Evolutionary conservation across 2,113 vertebrate genomes (phyloP).

Genomic region (Lanius ludovicianus): DNA sequence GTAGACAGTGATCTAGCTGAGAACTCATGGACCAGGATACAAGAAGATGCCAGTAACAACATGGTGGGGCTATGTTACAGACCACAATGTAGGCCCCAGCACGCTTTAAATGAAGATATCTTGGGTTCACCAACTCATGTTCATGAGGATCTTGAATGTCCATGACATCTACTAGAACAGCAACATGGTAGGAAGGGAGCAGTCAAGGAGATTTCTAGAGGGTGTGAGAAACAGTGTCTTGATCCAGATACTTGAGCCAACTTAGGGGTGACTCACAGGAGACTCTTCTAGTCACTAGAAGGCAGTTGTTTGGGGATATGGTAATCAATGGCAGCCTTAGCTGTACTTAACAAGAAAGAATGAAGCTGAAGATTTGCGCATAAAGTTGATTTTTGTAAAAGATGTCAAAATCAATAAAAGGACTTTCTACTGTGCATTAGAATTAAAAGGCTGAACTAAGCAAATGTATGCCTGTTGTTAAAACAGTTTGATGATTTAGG

Average conservation of each 20-base stretch:
- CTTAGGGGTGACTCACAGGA: rapidly evolving
- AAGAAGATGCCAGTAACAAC: neutral
- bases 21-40: neutral
- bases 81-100: neutral
- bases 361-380: neutral
- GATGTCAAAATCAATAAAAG: neutral
- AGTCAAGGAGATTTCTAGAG: neutral
- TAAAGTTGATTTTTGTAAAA: neutral
- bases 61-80: neutral
- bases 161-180: neutral
- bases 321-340: neutral
- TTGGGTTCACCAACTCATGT: neutral
- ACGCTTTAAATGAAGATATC: neutral
- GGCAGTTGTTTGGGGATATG: neutral
- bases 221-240: neutral
- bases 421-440: neutral
- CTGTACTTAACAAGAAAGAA: neutral
- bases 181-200: neutral
- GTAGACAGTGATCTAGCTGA: neutral
- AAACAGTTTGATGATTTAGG: neutral
- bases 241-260: neutral
- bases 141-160: neutral
- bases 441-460: neutral
- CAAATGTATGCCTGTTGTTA: neutral
- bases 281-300: neutral